Base-by-base conservation (phyloP, 1,140 invertebrate genomes). In the Zaprionus inermis region DNA sequence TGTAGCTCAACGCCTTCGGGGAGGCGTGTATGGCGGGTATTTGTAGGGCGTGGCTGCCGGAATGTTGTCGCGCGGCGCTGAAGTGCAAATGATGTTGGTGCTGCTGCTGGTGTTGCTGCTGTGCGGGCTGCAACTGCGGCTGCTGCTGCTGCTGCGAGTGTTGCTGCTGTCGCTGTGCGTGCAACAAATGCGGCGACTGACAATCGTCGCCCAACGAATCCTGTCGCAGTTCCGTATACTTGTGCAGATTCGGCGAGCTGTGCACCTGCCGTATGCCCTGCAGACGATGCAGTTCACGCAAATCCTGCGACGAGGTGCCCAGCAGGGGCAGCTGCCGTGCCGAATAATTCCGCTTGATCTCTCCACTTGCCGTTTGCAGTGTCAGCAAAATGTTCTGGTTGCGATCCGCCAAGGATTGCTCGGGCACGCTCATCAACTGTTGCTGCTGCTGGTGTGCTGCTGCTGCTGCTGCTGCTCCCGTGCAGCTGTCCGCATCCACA, bases 1-100 rank as follows among this genome's bases (percentile, higher is more conserved):
- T 95, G 77, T 95, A 95, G 68, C 91, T 91, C 14, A 92, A 70
- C 0, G 91, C 89, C 72, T 92, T 92, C 11, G 91, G 90, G 1
- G 91, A 92, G 67, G 82, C 81, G 24, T 91, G 89, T 20, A 92
- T 90, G 69, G 90, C 76, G 71, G 91, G 90, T 14, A 91, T 90
- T 64, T 92, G 91, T 14, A 92, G 72, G 3, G 86, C 79, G n/a
- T 91, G 84, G 18, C 70, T 74, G 38, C 68, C 61, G 46, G 18
- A 38, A 44, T 72, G 58, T 18, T 59, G 61, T 11, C 44, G 77
- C n/a, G 12, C 32, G 12, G 9, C 34, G 28, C 28, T 73, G 76
- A 68, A 66, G 58, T 69, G 71, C 22, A 59, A 71, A 51, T 79
- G 75, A 18, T 80, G 55, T 44, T 81, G 56, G 36, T 79, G 72